These are phyloP conservation scores for Metopolophium dirhodum DNA, from an alignment of 1,140 invertebrate species.

Conservation along the genomic window DNA sequence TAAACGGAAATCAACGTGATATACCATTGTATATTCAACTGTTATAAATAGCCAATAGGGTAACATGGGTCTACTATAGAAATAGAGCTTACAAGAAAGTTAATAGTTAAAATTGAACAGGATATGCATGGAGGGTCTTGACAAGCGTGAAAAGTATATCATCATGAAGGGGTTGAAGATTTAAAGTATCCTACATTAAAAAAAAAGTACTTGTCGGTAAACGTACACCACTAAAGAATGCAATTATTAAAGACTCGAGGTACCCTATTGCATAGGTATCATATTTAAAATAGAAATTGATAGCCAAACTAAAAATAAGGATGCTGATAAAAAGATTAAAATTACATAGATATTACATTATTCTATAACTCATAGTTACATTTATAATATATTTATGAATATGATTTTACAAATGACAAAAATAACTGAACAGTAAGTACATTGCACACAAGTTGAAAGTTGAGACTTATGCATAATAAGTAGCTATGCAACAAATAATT, in stretches of 20 bases:
- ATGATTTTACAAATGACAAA: not conserved
- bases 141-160: slow-evolving; percentile 33
- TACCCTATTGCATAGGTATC: not conserved
- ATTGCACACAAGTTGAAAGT: no score
- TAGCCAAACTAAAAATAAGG: not conserved
- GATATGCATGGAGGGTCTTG: not conserved
- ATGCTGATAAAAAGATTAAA: not conserved
- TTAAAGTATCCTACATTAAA: not conserved
- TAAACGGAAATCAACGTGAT: not conserved
- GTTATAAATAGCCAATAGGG: slow-evolving; percentile 6
- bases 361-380: not conserved
- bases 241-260: not conserved
- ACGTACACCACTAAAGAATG: not conserved
- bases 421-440: not conserved
- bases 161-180: not conserved
- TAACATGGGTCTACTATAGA: not conserved
- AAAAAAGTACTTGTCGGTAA: not conserved
- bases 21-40: not conserved
- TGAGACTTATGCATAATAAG: no score
- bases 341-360: not conserved
- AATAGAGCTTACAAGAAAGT: not conserved
- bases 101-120: slow-evolving; percentile 25
- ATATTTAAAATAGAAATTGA: not conserved
- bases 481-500: no score
- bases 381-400: not conserved